These are phyloP conservation scores for Caenorhabditis macrosperma DNA, from an alignment of 2,888 invertebrate species.

Conservation along the genomic window DNA sequence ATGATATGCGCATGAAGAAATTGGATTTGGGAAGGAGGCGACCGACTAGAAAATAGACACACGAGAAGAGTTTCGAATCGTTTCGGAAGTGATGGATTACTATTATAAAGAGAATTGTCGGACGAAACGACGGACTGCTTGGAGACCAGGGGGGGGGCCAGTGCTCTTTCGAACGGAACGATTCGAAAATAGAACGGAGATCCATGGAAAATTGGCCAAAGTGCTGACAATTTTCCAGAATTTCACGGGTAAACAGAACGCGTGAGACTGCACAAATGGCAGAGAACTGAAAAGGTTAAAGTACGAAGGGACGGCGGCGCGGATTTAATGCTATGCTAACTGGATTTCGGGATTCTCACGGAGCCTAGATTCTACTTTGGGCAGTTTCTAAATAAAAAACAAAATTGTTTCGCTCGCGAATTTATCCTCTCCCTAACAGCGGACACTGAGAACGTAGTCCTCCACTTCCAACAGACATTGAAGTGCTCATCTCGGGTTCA, in stretches of 20 bases:
- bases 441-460: no score
- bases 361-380: slow-evolving; percentile 1
- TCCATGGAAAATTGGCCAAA: neutral
- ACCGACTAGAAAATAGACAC: slow-evolving; percentile 49
- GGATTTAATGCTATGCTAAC: slow-evolving; percentile 15
- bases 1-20: slow-evolving; percentile 57
- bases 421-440: no score
- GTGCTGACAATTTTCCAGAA: neutral
- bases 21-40: slow-evolving; percentile 46
- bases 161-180: neutral
- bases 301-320: neutral
- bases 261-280: neutral
- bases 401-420: neutral
- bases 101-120: neutral
- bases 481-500: slow-evolving; percentile 10
- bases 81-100: slow-evolving; percentile 28
- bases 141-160: slow-evolving; percentile 2
- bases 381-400: neutral
- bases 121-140: neutral
- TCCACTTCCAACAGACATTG: neutral
- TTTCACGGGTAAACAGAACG: neutral
- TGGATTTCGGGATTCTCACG: neutral
- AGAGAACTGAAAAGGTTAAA: slow-evolving; percentile 4
- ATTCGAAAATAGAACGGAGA: neutral
- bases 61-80: slow-evolving; percentile 13